A percentile compares a stretch with the other conserved stretches of the same genome.
These are phyloP conservation scores for Actinostola sp. DNA, from an alignment of 92 coral and sea anemone species.

Conservation along the genomic window DNA sequence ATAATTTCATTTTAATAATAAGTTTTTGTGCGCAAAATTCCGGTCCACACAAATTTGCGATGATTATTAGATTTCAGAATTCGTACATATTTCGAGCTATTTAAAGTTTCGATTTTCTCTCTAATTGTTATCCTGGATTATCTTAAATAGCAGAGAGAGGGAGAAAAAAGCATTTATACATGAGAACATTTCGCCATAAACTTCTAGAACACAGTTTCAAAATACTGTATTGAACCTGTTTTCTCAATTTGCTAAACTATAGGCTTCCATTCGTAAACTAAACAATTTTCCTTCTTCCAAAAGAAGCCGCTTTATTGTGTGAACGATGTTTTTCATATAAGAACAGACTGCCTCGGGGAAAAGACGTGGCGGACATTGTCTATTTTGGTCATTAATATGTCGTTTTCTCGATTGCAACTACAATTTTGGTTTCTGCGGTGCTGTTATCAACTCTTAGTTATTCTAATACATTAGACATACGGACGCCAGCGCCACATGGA, in stretches of 20 bases:
- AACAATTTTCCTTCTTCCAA: conserved; percentile 4
- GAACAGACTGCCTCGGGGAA: conserved; percentile 2
- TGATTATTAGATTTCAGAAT: too few relatives aligned
- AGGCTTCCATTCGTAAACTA: not conserved
- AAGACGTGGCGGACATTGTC: not conserved
- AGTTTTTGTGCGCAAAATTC: too few relatives aligned
- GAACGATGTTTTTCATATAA: not conserved
- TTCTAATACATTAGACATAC: conserved; percentile 15
- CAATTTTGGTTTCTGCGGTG: conserved; percentile 15
- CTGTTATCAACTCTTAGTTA: conserved; percentile 22
- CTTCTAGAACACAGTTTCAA: not conserved
- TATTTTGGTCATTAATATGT: conserved; percentile 2
- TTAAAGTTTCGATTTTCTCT: too few relatives aligned
- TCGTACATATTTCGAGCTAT: too few relatives aligned
- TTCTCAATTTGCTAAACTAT: not conserved
- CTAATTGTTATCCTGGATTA: too few relatives aligned
- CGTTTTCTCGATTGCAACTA: not conserved
- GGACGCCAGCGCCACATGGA: conserved; percentile 27
- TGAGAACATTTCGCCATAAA: too few relatives aligned
- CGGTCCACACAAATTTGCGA: too few relatives aligned
- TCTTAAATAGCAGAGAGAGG: too few relatives aligned
- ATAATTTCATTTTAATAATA: too few relatives aligned
- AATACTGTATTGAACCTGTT: not conserved
- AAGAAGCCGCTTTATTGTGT: not conserved
- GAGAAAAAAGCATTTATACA: too few relatives aligned